Conservation (phyloP, 1,140 invertebrate species). For the Lordiphosa stackelbergi region DNA sequence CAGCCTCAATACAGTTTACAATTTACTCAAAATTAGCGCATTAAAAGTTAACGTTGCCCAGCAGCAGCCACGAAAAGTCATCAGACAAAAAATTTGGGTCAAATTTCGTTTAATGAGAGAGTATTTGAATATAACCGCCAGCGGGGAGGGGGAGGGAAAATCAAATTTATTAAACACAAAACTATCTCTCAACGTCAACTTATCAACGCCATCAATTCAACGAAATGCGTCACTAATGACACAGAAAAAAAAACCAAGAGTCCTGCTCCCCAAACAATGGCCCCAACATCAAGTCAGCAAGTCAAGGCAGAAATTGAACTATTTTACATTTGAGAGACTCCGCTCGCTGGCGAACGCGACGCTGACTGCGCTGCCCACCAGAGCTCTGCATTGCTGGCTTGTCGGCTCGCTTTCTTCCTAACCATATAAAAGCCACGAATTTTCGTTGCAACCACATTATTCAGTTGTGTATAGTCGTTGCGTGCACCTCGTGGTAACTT, state of each 20-base stretch:
- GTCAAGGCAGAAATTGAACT: constrained; percentile 49
- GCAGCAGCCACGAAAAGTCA: constrained; percentile 63
- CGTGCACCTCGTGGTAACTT: constrained; percentile 63
- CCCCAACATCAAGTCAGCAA: constrained; percentile 20
- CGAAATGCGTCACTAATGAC: constrained; percentile 48
- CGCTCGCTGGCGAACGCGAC: constrained; percentile 26
- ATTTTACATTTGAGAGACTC: constrained; percentile 56
- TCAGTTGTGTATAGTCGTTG: constrained; percentile 75
- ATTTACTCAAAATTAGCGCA: constrained; percentile 62
- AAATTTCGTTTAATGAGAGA: constrained; percentile 51
- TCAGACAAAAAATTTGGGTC: constrained; percentile 54
- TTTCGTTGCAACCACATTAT: constrained; percentile 73
- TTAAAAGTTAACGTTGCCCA: constrained; percentile 61
- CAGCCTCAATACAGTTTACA: constrained; percentile 42
- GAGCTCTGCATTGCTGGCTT: constrained; percentile 11
- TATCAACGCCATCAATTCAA: constrained; percentile 41
- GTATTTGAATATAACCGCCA: constrained; percentile 24
- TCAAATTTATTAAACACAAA: constrained; percentile 52
- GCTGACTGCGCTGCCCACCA: constrained; percentile 8
- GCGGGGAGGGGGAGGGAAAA: constrained; percentile 19
- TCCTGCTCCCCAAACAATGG: constrained; percentile 13
- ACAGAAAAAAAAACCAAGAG: constrained; percentile 23
- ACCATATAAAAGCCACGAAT: constrained; percentile 74
- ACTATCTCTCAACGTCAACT: constrained; percentile 32
- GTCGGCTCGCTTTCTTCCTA: constrained; percentile 73